These are phyloP conservation scores for Drepana arcuata DNA, from an alignment of 1,140 invertebrate species.

Conservation along the genomic window DNA sequence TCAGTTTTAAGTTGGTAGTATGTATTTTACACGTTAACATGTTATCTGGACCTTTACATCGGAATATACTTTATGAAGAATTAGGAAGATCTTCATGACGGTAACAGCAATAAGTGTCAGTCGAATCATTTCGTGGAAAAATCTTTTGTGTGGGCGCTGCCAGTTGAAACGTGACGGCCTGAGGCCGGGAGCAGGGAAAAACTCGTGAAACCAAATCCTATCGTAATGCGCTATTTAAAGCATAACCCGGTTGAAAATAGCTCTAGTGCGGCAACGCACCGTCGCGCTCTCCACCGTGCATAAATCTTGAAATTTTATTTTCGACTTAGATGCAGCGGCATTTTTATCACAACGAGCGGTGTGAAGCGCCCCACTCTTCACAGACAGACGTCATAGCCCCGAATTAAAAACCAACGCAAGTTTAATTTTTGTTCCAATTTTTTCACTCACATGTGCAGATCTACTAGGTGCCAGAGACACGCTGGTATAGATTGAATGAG, in stretches of 20 bases:
- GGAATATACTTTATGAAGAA: too few relatives aligned
- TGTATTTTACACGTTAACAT: too few relatives aligned
- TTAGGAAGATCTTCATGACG: conserved; percentile 2
- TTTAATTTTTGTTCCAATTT: too few relatives aligned
- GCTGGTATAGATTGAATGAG: conserved; percentile 1
- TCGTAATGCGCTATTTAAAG: conserved; percentile 71
- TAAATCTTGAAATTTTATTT: conserved; percentile 69
- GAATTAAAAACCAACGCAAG: too few relatives aligned
- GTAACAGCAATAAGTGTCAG: conserved; percentile 32
- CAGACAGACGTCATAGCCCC: too few relatives aligned
- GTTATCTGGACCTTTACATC: too few relatives aligned
- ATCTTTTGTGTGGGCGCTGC: conserved; percentile 46
- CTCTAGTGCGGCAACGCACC: conserved; percentile 57
- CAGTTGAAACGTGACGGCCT: conserved; percentile 38
- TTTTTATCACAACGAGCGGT: conserved; percentile 26
- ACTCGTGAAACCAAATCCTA: conserved; percentile 70
- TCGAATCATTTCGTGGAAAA: conserved; percentile 36
- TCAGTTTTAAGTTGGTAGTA: too few relatives aligned
- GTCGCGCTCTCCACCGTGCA: conserved; percentile 57
- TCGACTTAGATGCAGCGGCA: conserved; percentile 48
- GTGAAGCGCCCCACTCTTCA: too few relatives aligned
- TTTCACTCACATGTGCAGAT: too few relatives aligned
- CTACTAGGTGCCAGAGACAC: too few relatives aligned
- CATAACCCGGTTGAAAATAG: conserved; percentile 70
- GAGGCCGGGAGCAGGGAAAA: conserved; percentile 60